phyloP scores from a whole-genome alignment of 2,113 vertebrate species.

The Amblyopsis rosae region DNA sequence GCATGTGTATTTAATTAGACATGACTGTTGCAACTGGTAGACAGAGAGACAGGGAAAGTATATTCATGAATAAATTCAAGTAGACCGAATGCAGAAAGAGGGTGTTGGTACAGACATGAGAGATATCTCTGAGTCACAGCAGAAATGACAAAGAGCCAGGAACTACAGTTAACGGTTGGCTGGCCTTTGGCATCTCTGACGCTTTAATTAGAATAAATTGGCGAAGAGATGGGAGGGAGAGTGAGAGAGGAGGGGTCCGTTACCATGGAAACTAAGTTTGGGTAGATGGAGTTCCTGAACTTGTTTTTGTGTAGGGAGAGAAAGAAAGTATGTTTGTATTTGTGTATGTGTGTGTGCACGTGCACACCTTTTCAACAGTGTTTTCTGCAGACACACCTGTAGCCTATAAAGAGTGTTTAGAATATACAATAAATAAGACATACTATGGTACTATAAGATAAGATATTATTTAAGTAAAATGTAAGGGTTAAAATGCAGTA shows the following conservation, averaged over 20 bases:
- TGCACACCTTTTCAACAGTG: background rate
- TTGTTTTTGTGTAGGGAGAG: constrained; percentile 24
- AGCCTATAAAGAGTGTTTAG: too few species aligned
- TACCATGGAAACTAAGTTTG: constrained; percentile 56
- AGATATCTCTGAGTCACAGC: constrained; percentile 52
- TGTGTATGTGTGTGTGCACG: background rate
- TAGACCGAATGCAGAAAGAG: constrained; percentile 3
- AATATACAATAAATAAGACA: too few species aligned
- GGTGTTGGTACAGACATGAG: background rate
- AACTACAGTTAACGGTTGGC: constrained; percentile 31
- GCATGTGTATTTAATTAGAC: too few species aligned
- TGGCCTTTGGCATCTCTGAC: constrained; percentile 66
- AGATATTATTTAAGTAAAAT: too few species aligned
- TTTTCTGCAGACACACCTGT: too few species aligned
- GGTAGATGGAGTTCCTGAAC: constrained; percentile 28
- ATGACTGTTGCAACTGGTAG: background rate
- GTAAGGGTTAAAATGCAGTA: too few species aligned
- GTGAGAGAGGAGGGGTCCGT: constrained; percentile 34
- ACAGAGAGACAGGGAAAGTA: background rate
- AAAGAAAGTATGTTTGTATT: too few species aligned
- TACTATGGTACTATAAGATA: too few species aligned
- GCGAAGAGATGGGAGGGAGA: constrained; percentile 2
- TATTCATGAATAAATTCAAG: background rate
- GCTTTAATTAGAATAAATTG: constrained; percentile 75
- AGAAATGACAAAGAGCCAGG: constrained; percentile 55